Conservation (phyloP, 2,113 vertebrate genomes). For the Sapayoa aenigma region DNA sequence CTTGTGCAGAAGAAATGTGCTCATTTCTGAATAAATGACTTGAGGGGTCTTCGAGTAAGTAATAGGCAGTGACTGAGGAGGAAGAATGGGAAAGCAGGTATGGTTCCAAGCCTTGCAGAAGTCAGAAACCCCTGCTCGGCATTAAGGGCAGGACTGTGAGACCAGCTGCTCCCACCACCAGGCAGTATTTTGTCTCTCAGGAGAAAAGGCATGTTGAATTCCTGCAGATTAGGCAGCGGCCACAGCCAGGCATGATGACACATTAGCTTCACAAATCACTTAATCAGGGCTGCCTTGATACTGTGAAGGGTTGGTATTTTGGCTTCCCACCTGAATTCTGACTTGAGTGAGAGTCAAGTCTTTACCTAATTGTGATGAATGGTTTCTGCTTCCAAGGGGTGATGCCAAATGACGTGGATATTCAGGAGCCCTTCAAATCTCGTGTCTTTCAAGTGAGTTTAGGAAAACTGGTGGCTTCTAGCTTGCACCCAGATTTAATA, state of each 20-base stretch:
- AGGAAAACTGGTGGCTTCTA: neutral
- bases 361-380: neutral
- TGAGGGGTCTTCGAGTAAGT: neutral
- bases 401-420: neutral
- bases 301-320: neutral
- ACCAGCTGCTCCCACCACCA: neutral
- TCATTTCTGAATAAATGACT: neutral
- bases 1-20: neutral
- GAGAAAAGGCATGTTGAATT: neutral
- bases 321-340: neutral
- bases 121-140: neutral
- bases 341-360: neutral
- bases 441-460: neutral
- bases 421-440: neutral
- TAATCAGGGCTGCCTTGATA: neutral
- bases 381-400: neutral
- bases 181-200: neutral
- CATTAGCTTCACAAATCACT: neutral
- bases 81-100: neutral
- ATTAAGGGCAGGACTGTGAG: neutral
- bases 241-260: accelerated
- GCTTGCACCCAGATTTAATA: neutral
- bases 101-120: neutral
- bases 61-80: neutral
- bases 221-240: neutral